Evolutionary conservation across 2,113 vertebrate genomes (phyloP).

Genomic region (Entosphenus tridentatus): DNA sequence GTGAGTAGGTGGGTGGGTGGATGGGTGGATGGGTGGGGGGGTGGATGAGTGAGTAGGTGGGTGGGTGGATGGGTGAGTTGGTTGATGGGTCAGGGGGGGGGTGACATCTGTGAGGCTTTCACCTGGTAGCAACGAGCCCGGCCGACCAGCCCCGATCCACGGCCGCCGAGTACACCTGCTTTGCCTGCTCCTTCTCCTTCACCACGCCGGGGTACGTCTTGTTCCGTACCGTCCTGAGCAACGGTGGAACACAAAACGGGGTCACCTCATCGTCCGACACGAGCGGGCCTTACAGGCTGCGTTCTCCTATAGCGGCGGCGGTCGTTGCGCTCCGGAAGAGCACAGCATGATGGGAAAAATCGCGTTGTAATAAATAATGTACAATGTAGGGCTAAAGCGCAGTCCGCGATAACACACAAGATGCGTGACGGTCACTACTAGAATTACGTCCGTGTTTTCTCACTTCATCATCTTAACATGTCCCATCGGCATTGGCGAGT

Average conservation of each 20-base stretch:
- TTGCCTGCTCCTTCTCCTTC: background rate
- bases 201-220: background rate
- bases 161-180: background rate
- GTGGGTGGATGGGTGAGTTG: background rate
- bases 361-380: too few relatives aligned
- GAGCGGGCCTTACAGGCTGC: too few relatives aligned
- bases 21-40: background rate
- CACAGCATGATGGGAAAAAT: too few relatives aligned
- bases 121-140: constrained; percentile 1
- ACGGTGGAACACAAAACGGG: background rate
- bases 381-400: too few relatives aligned
- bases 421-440: too few relatives aligned
- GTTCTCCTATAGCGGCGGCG: too few relatives aligned
- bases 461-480: too few relatives aligned
- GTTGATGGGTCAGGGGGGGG: background rate
- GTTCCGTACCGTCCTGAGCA: constrained; percentile 1
- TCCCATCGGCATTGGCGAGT: too few relatives aligned
- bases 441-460: too few relatives aligned
- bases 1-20: background rate
- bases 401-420: too few relatives aligned
- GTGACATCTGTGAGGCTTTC: background rate
- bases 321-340: too few relatives aligned
- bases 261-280: background rate
- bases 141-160: background rate
- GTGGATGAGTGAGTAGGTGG: background rate